These are phyloP conservation scores for Yponomeuta evonymella DNA, from an alignment of 2,888 invertebrate species.

Conservation along the genomic window DNA sequence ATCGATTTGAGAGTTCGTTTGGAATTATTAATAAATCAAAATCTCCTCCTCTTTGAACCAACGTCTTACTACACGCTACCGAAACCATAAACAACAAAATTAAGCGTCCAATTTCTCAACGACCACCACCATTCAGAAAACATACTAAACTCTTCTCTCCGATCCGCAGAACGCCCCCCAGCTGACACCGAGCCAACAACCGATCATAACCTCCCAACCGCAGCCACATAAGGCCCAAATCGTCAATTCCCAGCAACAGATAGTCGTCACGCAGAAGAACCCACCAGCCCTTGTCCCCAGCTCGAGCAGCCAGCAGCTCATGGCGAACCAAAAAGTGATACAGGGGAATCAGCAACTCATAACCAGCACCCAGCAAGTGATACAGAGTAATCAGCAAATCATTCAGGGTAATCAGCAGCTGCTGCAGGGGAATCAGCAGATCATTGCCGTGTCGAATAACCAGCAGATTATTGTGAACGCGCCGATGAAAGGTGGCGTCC, in stretches of 20 bases:
- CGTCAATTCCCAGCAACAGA: constrained; percentile 60
- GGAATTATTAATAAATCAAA: too few species aligned
- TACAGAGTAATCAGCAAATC: constrained; percentile 36
- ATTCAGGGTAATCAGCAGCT: constrained; percentile 38
- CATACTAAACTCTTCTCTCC: neutral
- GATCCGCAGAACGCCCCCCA: constrained; percentile 55
- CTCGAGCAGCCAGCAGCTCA: constrained; percentile 26
- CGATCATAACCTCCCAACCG: constrained; percentile 65
- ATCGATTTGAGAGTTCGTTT: too few species aligned
- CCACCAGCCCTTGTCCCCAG: constrained; percentile 57
- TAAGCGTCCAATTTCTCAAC: neutral
- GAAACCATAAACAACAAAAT: too few species aligned
- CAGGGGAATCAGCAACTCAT: constrained; percentile 42
- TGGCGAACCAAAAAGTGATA: constrained; percentile 32
- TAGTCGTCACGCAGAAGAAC: constrained; percentile 62
- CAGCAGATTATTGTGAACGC: constrained; percentile 63
- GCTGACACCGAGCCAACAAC: constrained; percentile 66
- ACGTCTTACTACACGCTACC: too few species aligned
- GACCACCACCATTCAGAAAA: too few species aligned
- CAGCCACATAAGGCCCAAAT: constrained; percentile 75
- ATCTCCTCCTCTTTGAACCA: too few species aligned
- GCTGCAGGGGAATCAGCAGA: constrained; percentile 33
- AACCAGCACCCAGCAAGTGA: constrained; percentile 36
- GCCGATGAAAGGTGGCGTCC: constrained; percentile 49
- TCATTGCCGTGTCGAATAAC: constrained; percentile 43